These are phyloP conservation scores for Exocentrus adspersus DNA, from an alignment of 2,888 invertebrate species.

Conservation along the genomic window DNA sequence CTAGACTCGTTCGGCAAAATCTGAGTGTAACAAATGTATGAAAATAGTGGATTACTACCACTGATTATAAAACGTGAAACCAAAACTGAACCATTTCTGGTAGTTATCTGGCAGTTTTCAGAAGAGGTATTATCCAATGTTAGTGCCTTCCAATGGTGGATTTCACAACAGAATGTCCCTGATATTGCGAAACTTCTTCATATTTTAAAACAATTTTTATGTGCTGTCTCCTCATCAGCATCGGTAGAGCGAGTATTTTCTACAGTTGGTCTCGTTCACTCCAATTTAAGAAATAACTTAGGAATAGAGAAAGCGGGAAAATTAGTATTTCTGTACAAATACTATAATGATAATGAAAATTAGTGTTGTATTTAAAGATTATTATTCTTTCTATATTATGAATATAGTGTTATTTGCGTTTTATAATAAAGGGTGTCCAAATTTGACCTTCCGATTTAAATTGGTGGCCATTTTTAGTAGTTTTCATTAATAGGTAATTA, in stretches of 20 bases:
- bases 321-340: constrained; percentile 32
- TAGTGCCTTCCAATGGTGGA: constrained; percentile 14
- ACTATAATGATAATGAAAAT: constrained; percentile 29
- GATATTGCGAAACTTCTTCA: constrained; percentile 3
- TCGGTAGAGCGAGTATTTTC: background rate
- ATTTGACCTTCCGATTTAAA: too few species aligned
- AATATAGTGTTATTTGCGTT: constrained; percentile 5
- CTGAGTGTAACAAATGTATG: too few species aligned
- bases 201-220: constrained; percentile 11
- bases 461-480: too few species aligned
- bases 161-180: constrained; percentile 3
- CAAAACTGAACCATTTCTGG: constrained; percentile 4
- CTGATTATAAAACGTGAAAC: constrained; percentile 7
- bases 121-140: constrained; percentile 13
- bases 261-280: constrained; percentile 12
- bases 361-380: background rate
- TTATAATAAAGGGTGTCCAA: too few species aligned
- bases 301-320: constrained; percentile 31
- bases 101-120: constrained; percentile 19
- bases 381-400: constrained; percentile 1
- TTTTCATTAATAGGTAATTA: too few species aligned
- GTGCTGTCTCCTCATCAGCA: background rate
- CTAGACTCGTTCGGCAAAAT: too few species aligned
- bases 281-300: constrained; percentile 31
- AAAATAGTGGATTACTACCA: constrained; percentile 3